Evolutionary conservation across 2,113 vertebrate species (phyloP).

Genomic region (Nyctereutes procyonoides): DNA sequence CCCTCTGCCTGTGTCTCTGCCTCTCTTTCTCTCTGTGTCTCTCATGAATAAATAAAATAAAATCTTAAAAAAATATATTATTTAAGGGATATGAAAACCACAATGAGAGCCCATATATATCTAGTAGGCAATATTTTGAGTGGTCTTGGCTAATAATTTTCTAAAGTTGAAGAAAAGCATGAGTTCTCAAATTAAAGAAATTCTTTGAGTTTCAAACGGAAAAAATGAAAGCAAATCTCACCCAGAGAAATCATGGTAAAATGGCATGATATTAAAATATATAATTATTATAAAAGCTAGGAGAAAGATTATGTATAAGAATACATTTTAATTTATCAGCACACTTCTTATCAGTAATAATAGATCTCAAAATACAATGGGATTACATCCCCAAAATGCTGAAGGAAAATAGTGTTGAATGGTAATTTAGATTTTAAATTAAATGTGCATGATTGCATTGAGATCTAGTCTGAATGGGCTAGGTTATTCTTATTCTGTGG

Average conservation of each 20-base stretch:
- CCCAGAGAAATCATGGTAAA: background rate
- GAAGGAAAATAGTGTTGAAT: background rate
- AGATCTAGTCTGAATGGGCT: background rate
- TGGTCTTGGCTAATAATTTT: background rate
- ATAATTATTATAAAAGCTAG: background rate
- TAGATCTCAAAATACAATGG: slow-evolving; percentile 7
- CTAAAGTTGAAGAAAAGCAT: background rate
- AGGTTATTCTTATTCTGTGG: background rate
- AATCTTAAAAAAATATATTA: background rate
- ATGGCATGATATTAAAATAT: background rate
- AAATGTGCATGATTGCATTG: background rate
- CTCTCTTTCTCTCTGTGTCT: too few relatives aligned
- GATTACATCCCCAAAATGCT: background rate
- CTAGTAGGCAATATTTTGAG: background rate
- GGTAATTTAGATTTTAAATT: background rate
- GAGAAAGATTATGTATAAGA: background rate
- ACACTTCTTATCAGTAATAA: background rate
- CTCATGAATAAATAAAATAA: too few relatives aligned
- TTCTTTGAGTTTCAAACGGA: background rate
- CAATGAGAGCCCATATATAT: background rate
- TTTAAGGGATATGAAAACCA: background rate
- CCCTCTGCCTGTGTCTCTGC: too few relatives aligned
- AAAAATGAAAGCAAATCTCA: background rate
- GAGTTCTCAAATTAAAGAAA: background rate
- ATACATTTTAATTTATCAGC: background rate